These are phyloP conservation scores for Contarinia nasturtii DNA, from an alignment of 1,140 invertebrate genomes.

Conservation along the genomic window DNA sequence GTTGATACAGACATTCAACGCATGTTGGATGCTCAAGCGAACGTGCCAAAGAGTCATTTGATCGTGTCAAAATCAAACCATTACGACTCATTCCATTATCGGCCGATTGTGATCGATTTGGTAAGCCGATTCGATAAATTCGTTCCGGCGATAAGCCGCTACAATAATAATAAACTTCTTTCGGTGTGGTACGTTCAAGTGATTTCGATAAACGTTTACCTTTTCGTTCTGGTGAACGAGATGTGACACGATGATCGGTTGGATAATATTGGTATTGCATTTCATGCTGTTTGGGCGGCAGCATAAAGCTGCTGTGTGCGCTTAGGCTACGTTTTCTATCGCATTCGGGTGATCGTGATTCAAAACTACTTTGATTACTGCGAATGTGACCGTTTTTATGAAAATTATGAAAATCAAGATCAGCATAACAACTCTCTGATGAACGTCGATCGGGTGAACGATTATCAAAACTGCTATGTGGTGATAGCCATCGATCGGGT, in stretches of 20 bases:
- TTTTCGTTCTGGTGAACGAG: background rate
- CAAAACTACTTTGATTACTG: conserved; percentile 6
- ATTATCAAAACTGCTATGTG: conserved; percentile 21
- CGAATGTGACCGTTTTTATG: too few species aligned
- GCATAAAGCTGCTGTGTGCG: conserved; percentile 20
- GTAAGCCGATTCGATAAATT: conserved; percentile 12
- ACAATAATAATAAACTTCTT: conserved; percentile 18
- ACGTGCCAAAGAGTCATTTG: conserved; percentile 27
- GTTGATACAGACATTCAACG: conserved; percentile 41
- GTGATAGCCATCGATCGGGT: conserved; percentile 19
- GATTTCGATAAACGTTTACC: conserved; percentile 17
- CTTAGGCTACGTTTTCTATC: conserved; percentile 19
- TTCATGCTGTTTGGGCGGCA: conserved; percentile 12
- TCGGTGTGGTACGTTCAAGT: conserved; percentile 17
- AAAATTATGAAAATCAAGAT: background rate
- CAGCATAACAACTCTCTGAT: background rate
- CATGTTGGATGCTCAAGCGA: conserved; percentile 41
- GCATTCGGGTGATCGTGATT: conserved; percentile 8
- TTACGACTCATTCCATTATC: conserved; percentile 15
- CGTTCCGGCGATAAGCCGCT: conserved; percentile 20
- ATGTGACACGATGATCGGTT: conserved; percentile 8
- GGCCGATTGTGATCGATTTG: conserved; percentile 19
- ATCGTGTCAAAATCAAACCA: background rate
- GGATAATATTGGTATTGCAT: conserved; percentile 22
- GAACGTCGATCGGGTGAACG: conserved; percentile 5